These are phyloP conservation scores for Caenorhabditis remanei DNA, from an alignment of 1,140 invertebrate genomes.

Conservation along the genomic window DNA sequence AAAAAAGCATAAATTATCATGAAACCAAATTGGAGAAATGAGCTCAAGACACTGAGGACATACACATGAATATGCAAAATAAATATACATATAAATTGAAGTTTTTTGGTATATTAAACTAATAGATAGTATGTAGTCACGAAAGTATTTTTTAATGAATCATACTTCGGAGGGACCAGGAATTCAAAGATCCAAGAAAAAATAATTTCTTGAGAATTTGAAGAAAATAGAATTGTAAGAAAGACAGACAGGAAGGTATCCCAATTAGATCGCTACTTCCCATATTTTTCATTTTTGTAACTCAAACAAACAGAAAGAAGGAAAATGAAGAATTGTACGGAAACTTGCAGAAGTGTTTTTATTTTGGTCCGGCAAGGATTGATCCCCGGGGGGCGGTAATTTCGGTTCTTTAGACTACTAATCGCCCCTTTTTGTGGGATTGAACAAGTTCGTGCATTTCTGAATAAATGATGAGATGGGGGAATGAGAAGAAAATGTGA, in stretches of 20 bases:
- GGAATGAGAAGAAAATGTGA: too few species aligned
- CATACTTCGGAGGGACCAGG: neutral
- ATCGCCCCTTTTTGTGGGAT: neutral
- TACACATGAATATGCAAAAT: slow-evolving; percentile 31
- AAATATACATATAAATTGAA: slow-evolving; percentile 21
- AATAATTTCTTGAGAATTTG: neutral
- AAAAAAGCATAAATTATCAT: slow-evolving; percentile 4
- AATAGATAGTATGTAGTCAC: slow-evolving; percentile 17
- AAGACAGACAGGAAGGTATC: slow-evolving; percentile 1
- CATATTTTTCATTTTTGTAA: too few species aligned
- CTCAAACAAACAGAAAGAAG: too few species aligned
- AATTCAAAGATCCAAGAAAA: neutral
- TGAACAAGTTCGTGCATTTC: neutral
- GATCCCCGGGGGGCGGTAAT: slow-evolving; percentile 26
- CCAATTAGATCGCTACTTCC: neutral
- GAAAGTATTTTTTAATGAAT: slow-evolving; percentile 15
- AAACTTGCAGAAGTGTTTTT: neutral
- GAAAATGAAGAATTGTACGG: neutral
- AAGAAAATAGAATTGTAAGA: neutral
- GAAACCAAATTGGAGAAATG: neutral
- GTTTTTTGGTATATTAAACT: neutral
- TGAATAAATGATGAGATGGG: neutral
- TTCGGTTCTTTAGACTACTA: slow-evolving; percentile 5
- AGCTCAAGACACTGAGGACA: neutral
- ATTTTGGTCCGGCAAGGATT: neutral